phyloP scores from a whole-genome alignment of 2,797 vertebrate species.

The Myiotriccus ornatus region DNA sequence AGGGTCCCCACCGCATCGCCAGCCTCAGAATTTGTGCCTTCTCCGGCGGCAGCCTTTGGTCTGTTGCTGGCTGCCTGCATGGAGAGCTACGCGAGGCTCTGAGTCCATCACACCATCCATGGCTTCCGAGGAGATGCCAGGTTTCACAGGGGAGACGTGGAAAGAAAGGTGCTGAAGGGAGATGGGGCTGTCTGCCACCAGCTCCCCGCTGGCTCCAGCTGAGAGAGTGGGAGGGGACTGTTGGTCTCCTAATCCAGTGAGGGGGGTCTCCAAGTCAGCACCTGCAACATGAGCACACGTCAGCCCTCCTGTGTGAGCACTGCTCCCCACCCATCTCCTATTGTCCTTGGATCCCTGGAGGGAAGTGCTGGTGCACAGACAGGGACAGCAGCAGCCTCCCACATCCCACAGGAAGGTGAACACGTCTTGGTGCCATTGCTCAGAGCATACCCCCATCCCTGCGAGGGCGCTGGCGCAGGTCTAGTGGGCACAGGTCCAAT shows the following conservation, averaged over 20 bases:
- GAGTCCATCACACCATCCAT: slow-evolving; percentile 80
- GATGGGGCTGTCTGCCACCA: not conserved
- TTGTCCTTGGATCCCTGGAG: not conserved
- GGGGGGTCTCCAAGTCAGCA: slow-evolving; percentile 27
- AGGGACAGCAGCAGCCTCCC: not conserved
- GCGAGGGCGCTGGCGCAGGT: fast-evolving
- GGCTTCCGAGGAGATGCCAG: slow-evolving; percentile 80
- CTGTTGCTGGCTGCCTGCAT: slow-evolving; percentile 47
- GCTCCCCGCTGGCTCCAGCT: not conserved
- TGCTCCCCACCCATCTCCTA: not conserved
- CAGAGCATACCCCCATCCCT: not conserved
- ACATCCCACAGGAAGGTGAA: not conserved
- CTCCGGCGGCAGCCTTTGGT: slow-evolving; percentile 68
- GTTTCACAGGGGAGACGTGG: slow-evolving; percentile 75
- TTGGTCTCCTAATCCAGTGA: slow-evolving; percentile 47
- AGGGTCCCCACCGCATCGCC: not conserved
- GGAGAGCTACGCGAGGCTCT: slow-evolving; percentile 62
- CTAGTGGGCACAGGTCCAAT: not conserved
- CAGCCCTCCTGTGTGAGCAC: not conserved
- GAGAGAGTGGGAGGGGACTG: not conserved
- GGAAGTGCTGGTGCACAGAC: fast-evolving
- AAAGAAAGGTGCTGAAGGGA: slow-evolving; percentile 20
- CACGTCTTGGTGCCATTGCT: not conserved
- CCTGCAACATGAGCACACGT: slow-evolving; percentile 31
- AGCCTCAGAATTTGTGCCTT: slow-evolving; percentile 71